Percentiles rank a stretch among this genome's conserved stretches.
phyloP scores from a whole-genome alignment of 2,797 vertebrate genomes.

The Meriones psammophilus region DNA sequence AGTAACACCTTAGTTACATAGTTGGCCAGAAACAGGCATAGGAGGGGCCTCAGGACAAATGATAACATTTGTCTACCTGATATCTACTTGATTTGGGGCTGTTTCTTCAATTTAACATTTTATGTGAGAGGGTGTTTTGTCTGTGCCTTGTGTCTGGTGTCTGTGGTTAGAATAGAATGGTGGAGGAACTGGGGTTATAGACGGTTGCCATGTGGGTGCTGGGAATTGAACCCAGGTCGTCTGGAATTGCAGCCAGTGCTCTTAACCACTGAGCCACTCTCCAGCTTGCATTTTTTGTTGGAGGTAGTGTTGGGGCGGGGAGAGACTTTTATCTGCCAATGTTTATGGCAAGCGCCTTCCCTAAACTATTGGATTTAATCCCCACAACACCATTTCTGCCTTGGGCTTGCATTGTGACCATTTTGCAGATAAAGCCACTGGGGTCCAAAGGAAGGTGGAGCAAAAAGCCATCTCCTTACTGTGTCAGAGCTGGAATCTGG shows the following conservation, averaged over 20 bases:
- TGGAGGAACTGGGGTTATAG: not conserved
- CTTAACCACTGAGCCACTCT: not conserved
- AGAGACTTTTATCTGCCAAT: not conserved
- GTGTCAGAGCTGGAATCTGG: conserved; percentile 17
- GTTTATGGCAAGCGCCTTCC: not conserved
- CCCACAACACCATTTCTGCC: not conserved
- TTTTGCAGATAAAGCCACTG: conserved; percentile 41
- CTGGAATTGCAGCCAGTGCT: not conserved
- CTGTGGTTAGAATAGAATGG: not conserved
- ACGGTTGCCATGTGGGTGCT: not conserved
- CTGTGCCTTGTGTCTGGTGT: not conserved
- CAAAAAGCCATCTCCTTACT: not conserved
- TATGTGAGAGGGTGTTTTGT: not conserved
- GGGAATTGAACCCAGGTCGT: not conserved
- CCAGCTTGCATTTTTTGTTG: not conserved
- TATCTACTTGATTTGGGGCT: not conserved
- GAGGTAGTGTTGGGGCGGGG: not conserved
- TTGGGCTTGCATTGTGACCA: not conserved
- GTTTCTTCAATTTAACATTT: not conserved
- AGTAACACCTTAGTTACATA: not conserved
- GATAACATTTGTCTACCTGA: not conserved
- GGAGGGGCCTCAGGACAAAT: not conserved
- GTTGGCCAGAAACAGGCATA: not conserved
- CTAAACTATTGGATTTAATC: not conserved
- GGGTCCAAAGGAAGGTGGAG: not conserved